Base-by-base conservation (phyloP, 2,797 vertebrate species). In the Balearica regulorum region DNA sequence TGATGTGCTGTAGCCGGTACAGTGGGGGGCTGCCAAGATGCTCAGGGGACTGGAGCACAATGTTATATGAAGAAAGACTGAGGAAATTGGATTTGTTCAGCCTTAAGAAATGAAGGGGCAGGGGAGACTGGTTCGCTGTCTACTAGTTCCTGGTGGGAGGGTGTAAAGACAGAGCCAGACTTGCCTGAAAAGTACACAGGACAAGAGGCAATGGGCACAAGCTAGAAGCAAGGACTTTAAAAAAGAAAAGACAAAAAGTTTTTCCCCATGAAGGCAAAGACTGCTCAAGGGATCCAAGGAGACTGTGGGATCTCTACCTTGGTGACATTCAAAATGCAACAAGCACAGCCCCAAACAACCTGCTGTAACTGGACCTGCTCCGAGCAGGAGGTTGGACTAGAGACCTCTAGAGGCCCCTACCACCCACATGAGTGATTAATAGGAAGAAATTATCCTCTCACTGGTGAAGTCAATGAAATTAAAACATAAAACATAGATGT, bases 381-480 rank as follows among this genome's bases (percentile, higher is more conserved):
- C 43, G 68, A 87, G n/a, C 31, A 77, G 20, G 13, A 58, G 33
- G 16, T 41, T 76, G 69, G 24, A 61, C 70, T 29, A 46, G 10
- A 62, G 31, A 87, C 7, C 1, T 72, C 15, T 15, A 12, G 39
- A 73, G 53, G 37, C 28, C 48, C 17, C 68, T 85, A 31, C 15
- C 39, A 84, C 13, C 31, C 82, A 60, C 0, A 0, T 87, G 65
- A 75, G 24, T 46, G 37, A 77, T 61, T 83, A 92, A 80, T 6
- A 69, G 71, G 94, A 96, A 92, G 71, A 91, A 87, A 75, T 66
- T 95, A 82, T 97, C 72, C 93, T 83, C 21, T 83, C 49, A 22
- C 57, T 77, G 79, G 20, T 76, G 46, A 89, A 87, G 65, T 39
- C 46, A 95, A 72, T 72, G 29, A 91, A 92, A 93, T 92, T 81